Percentiles rank a stretch among this genome's conserved stretches.
Conservation (phyloP, 2,113 vertebrate species). For the Periophthalmus modestus region DNA sequence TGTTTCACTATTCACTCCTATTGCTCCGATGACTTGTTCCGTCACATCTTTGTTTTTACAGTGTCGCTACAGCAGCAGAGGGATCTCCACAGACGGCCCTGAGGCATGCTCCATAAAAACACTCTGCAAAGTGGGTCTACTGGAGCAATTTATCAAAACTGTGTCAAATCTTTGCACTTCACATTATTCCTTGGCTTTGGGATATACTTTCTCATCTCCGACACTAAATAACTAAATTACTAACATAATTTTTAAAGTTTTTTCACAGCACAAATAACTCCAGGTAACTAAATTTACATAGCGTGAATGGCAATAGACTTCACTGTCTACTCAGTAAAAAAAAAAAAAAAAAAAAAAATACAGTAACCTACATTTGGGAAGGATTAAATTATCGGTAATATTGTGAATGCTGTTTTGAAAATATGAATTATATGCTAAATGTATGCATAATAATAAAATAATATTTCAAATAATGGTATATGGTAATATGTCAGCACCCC, state of each 20-base stretch:
- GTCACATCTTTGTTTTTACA: conserved; percentile 6
- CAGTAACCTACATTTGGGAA: too few relatives aligned
- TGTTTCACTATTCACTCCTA: neutral
- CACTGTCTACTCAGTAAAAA: neutral
- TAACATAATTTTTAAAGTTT: neutral
- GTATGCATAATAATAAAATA: too few relatives aligned
- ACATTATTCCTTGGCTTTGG: neutral
- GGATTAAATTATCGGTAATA: too few relatives aligned
- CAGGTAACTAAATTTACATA: neutral
- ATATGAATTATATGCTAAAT: too few relatives aligned
- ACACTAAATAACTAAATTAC: neutral
- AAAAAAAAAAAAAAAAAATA: neutral
- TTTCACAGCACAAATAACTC: neutral
- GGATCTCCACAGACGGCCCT: neutral
- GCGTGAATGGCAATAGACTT: neutral
- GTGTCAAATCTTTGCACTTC: neutral
- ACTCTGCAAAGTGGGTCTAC: neutral
- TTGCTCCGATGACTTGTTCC: neutral
- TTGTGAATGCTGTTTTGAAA: too few relatives aligned
- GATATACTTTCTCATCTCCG: neutral
- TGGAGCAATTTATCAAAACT: neutral
- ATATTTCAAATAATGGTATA: too few relatives aligned
- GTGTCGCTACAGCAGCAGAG: neutral
- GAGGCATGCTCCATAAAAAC: neutral
- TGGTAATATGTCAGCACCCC: too few relatives aligned